Base-by-base conservation (phyloP, 2,797 vertebrate genomes). In the Gymnoscopelus microlampas region DNA sequence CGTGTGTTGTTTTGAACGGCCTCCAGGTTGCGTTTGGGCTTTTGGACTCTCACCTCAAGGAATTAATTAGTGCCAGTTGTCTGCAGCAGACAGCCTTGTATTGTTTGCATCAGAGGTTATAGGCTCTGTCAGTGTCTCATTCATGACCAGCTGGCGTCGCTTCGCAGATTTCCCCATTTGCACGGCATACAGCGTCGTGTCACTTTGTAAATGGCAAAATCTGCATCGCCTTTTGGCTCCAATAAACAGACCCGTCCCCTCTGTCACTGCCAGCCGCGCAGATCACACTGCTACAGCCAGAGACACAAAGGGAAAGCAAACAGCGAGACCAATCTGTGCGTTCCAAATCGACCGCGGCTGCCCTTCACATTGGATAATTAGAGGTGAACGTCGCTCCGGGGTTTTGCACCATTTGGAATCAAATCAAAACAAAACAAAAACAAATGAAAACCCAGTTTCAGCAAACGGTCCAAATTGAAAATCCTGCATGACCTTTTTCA, bases 121-220 rank as follows among this genome's bases (percentile, higher is more conserved):
- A 79, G 77, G 70, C 68, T 77, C 83, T 54, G 78, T 85, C 83
- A 76, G 73, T 77, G 76, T 80, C 35, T 68, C 81, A 75, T 89
- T 83, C 83, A 77, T 82, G 84, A 83, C 76, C 89, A 87, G 87
- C 89, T 91, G 90, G 83, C 82, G 76, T 82, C 81, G 74, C 76
- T 87, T 83, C 74, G 82, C 75, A 80, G 66, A 86, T 82, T 87
- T 35, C 5, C 83, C 86, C 84, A 75, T 77, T 86, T 85, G 79
- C 80, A 62, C 48, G n/a, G 71, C 57, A 66, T 74, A 53, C 39
- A 84, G 81, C 74, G 56, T 68, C 77, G 71, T 79, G 84, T 71
- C 68, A 70, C 79, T 82, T 71, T 80, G 75, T 44, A 10, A 44
- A 44, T 44, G 8, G 39, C 39, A 44, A 44, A 44, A 44, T 44